Evolutionary conservation across 2,797 vertebrate species (phyloP).

Genomic region (Synaphobranchus kaupii): DNA sequence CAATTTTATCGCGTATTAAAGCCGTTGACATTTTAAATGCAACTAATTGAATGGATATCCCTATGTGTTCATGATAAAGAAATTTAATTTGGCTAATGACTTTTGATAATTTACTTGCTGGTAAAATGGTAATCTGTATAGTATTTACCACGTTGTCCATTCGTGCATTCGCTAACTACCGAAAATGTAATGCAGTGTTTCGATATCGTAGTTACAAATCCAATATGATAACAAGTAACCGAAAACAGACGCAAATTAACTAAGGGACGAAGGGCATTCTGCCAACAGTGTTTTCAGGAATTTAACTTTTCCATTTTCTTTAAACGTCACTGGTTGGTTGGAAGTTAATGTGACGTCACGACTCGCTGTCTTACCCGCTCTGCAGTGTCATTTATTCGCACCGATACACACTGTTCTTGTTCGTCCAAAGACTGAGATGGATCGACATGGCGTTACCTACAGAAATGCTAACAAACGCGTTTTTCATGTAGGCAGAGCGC

Average conservation of each 20-base stretch:
- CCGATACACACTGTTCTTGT: conserved; percentile 43
- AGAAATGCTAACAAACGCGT: conserved; percentile 24
- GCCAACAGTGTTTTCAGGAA: not conserved
- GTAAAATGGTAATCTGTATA: not conserved
- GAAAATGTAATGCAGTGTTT: not conserved
- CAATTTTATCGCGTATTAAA: not conserved
- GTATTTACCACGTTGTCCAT: not conserved
- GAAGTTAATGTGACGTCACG: conserved; percentile 37
- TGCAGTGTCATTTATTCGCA: conserved; percentile 21
- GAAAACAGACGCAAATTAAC: not conserved
- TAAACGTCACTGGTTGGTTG: conserved; percentile 31
- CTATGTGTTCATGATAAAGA: not conserved
- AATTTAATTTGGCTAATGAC: not conserved
- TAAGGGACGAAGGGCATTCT: not conserved
- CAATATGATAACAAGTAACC: not conserved
- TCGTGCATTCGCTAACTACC: not conserved
- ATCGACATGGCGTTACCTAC: conserved; percentile 32
- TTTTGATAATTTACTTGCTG: not conserved
- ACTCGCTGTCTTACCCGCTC: not conserved
- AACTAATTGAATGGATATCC: not conserved
- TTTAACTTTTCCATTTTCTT: not conserved
- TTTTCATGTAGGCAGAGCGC: conserved; percentile 27
- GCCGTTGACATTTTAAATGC: not conserved
- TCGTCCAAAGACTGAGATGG: conserved; percentile 39
- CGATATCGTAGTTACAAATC: not conserved